These are phyloP conservation scores for Ameiurus melas DNA, from an alignment of 2,113 vertebrate genomes.

Conservation along the genomic window DNA sequence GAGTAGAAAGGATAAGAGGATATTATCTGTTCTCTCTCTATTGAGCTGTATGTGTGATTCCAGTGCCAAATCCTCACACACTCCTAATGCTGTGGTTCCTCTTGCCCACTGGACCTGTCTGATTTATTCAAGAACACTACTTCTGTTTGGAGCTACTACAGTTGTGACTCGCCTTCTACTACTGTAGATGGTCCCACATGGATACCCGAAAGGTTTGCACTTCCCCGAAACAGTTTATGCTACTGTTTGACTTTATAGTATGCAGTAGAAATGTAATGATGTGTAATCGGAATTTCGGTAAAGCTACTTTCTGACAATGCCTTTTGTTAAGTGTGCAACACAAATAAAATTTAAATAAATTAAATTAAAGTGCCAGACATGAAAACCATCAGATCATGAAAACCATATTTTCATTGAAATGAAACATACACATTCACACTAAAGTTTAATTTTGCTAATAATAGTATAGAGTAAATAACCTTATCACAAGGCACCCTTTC, in stretches of 20 bases:
- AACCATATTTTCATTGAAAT: slow-evolving; percentile 57
- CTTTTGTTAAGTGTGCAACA: not conserved
- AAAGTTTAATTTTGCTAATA: not conserved
- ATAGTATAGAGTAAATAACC: slow-evolving; percentile 71
- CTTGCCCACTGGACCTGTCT: not conserved
- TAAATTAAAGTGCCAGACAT: not conserved
- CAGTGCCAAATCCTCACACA: not conserved
- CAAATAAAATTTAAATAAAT: not conserved
- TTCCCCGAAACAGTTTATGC: not conserved
- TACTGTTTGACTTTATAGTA: not conserved
- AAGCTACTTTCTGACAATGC: not conserved
- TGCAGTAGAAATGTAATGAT: not conserved
- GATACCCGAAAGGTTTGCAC: not conserved
- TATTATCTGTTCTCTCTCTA: not conserved
- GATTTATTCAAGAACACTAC: not conserved
- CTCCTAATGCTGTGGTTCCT: not conserved
- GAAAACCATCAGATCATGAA: slow-evolving; percentile 27
- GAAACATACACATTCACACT: not conserved
- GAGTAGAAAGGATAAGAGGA: not conserved
- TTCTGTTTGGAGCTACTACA: not conserved
- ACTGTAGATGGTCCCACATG: not conserved
- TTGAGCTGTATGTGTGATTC: not conserved
- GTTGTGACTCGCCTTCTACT: not conserved
- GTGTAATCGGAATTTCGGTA: not conserved
- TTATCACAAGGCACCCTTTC: slow-evolving; percentile 71